These are phyloP conservation scores for Rhaphigaster nebulosa DNA, from an alignment of 2,888 invertebrate genomes.

Conservation along the genomic window DNA sequence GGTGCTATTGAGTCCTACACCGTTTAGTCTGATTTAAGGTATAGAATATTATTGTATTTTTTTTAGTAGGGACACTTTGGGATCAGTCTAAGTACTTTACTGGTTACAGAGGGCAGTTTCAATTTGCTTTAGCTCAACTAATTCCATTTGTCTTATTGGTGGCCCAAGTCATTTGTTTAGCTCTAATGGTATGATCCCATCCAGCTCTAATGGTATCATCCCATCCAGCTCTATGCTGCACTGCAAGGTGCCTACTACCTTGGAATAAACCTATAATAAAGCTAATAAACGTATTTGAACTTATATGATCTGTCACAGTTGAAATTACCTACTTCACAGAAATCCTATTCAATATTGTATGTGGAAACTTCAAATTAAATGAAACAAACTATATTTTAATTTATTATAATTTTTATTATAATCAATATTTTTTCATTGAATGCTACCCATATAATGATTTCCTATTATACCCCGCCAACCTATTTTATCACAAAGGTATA, in stretches of 20 bases:
- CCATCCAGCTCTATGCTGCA: not conserved
- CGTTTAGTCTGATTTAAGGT: not conserved
- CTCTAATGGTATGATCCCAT: not conserved
- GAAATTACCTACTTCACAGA: too few species aligned
- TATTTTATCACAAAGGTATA: too few species aligned
- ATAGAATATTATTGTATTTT: not conserved
- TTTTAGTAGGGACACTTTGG: not conserved
- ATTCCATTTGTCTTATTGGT: not conserved
- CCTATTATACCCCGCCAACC: too few species aligned
- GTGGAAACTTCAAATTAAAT: too few species aligned
- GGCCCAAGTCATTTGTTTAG: not conserved
- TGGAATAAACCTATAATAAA: too few species aligned
- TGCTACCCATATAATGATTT: too few species aligned
- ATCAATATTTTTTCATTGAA: too few species aligned
- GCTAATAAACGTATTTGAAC: too few species aligned
- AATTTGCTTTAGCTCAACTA: conserved; percentile 5
- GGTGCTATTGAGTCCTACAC: not conserved
- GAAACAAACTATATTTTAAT: too few species aligned
- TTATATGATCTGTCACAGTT: not conserved
- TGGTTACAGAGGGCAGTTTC: not conserved
- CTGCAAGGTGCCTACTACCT: too few species aligned
- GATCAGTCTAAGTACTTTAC: not conserved
- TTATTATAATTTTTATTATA: too few species aligned
- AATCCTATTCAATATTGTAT: too few species aligned
- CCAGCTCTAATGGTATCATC: not conserved